phyloP scores from a whole-genome alignment of 1,140 invertebrate species.

The Wiebesia pumilae region DNA sequence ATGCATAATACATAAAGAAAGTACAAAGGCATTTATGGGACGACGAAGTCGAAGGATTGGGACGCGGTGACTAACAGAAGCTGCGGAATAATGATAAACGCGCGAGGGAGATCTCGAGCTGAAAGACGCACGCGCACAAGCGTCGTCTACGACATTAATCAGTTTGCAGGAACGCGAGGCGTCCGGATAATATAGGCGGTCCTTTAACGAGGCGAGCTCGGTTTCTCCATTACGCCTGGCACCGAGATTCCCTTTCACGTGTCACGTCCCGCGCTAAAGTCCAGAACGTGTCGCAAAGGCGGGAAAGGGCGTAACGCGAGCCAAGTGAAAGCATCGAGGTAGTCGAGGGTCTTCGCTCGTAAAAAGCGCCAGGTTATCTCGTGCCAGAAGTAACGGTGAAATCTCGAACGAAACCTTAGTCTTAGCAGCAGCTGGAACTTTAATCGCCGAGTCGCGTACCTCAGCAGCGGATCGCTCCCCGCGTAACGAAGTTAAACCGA shows the following conservation, averaged over 20 bases:
- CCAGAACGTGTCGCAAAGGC: neutral
- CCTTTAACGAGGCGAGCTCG: neutral
- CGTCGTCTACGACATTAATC: neutral
- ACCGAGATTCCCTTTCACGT: neutral
- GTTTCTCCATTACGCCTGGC: neutral
- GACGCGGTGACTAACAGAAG: neutral
- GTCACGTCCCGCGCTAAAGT: slow-evolving; percentile 11
- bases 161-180: neutral
- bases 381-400: neutral
- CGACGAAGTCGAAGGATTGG: too few species aligned
- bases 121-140: neutral
- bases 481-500: too few species aligned
- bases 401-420: slow-evolving; percentile 7
- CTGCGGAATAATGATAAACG: neutral
- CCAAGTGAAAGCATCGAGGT: slow-evolving; percentile 21
- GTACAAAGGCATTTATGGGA: neutral
- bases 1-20: slow-evolving; percentile 12
- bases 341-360: slow-evolving; percentile 15
- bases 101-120: neutral
- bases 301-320: neutral
- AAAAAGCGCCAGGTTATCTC: slow-evolving; percentile 22
- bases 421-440: slow-evolving; percentile 16
- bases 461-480: neutral
- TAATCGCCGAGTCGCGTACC: neutral
- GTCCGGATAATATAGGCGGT: neutral